Evolutionary conservation across 1,140 invertebrate genomes (phyloP), one percentile per base, ranked within the genome.

Genomic region (Cyclargus thomasi): DNA sequence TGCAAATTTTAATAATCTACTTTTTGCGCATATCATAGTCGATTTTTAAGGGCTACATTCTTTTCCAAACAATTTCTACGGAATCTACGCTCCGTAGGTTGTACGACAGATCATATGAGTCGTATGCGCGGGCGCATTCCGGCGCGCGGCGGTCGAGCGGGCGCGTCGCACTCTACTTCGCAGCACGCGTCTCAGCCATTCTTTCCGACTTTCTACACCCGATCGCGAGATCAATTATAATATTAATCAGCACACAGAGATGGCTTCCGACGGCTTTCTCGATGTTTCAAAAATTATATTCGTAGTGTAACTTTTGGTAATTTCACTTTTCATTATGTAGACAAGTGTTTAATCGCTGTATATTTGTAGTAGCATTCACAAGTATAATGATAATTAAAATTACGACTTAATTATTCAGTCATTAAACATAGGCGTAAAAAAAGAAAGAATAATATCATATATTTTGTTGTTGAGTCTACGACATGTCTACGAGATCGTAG

Each of bases 161-260:
- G 69, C 74, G 75, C 81, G 86, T 88, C 84, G 77, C 88, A 88
- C 71, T 88, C 88, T 88, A 88, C 66, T 85, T 81, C 72, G 63
- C 75, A 78, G 76, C 80, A 79, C 79, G 78, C 80, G 79, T 73
- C 74, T 70, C 71, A 72, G 70, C 73, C 75, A 79, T 83, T 83
- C 82, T 83, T 87, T 81, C 86, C 83, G 75, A 90, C 88, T 90
- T 90, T 90, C 88, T 90, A 90, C 80, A 82, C 78, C 86, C 81
- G 82, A 87, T 81, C 82, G 81, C 79, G 73, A 81, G 77, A 81
- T 77, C 83, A 87, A 90, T 90, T 90, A 90, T 82, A 86, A 84
- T 90, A 87, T 90, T 88, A 90, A 88, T 86, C 80, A 86, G 82
- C 79, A 81, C 82, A 70, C 71, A 65, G 67, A 81, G 76, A 81